Conservation (phyloP, 2,113 vertebrate genomes). For the Solenodon paradoxus region DNA sequence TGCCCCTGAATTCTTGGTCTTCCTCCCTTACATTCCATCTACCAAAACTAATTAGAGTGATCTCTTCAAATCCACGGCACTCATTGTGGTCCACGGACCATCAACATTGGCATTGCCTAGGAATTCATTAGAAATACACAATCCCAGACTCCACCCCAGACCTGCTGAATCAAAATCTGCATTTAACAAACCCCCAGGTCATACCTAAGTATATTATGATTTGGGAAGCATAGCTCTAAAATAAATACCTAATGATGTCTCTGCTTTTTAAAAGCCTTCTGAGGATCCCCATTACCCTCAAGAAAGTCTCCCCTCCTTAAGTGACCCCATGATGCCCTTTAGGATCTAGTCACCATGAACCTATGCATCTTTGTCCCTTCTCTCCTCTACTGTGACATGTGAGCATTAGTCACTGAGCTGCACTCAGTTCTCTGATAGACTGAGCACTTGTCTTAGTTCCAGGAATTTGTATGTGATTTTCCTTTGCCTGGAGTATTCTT, state of each 20-base stretch:
- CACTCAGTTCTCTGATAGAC: background rate
- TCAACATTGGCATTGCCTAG: background rate
- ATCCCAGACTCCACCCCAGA: background rate
- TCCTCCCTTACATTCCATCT: background rate
- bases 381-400: background rate
- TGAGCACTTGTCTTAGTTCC: background rate
- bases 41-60: background rate
- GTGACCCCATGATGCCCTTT: background rate
- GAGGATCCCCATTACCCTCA: background rate
- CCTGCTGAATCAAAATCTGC: no score
- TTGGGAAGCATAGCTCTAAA: background rate
- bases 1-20: background rate
- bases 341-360: background rate
- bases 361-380: background rate
- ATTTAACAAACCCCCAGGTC: background rate
- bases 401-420: background rate
- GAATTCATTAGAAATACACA: background rate
- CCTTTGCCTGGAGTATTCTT: background rate
- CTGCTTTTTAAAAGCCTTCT: background rate
- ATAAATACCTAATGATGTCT: slow-evolving; percentile 1
- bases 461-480: background rate
- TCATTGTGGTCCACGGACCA: background rate
- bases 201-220: background rate
- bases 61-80: background rate
- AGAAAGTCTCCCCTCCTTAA: background rate